phyloP scores from a whole-genome alignment of 2,888 invertebrate species.

The Phymatocera aterrima region DNA sequence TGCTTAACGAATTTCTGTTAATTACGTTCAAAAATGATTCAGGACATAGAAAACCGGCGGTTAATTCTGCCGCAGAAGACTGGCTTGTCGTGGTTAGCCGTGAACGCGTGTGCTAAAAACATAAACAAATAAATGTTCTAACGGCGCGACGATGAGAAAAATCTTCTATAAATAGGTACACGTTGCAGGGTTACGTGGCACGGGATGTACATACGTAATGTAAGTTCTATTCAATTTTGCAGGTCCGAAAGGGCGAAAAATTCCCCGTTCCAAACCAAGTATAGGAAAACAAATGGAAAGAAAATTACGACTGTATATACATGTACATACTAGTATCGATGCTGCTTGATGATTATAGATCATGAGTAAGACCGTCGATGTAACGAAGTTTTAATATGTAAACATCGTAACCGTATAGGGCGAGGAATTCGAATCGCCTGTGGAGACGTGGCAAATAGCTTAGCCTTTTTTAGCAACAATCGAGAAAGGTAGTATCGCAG shows the following conservation, averaged over 20 bases:
- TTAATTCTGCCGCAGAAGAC: background rate
- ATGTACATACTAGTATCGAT: background rate
- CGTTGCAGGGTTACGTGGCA: too few relatives aligned
- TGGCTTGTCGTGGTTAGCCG: background rate
- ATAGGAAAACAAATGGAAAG: background rate
- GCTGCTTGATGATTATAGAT: constrained; percentile 23
- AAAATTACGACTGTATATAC: background rate
- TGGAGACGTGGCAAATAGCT: constrained; percentile 8
- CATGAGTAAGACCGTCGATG: background rate
- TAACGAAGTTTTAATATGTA: background rate
- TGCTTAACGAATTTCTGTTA: constrained; percentile 18
- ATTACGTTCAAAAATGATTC: background rate
- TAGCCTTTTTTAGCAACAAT: constrained; percentile 24
- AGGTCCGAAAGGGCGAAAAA: background rate
- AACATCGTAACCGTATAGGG: constrained; percentile 30
- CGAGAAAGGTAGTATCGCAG: constrained; percentile 25
- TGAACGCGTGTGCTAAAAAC: background rate
- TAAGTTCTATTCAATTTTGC: background rate
- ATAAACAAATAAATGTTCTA: background rate
- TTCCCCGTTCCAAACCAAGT: background rate
- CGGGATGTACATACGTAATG: background rate
- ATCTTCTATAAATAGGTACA: background rate
- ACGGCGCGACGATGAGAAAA: background rate
- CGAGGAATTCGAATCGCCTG: constrained; percentile 7
- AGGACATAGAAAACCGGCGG: background rate